A percentile compares a stretch with the other conserved stretches of the same genome.
These are phyloP conservation scores for Leptodactylus fuscus DNA, from an alignment of 2,113 vertebrate genomes.

Conservation along the genomic window DNA sequence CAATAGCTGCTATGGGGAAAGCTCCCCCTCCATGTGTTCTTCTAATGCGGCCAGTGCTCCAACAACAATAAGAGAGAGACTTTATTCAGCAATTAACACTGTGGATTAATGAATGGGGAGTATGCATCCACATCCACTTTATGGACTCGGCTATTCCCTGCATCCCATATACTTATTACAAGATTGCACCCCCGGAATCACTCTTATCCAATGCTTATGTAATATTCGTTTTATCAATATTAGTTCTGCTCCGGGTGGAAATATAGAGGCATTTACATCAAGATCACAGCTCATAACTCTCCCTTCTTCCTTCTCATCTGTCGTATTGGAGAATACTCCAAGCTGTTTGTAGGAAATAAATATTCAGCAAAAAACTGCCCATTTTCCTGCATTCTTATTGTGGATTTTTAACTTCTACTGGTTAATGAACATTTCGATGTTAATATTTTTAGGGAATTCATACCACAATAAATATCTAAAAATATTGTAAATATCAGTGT, in stretches of 20 bases:
- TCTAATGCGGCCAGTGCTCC: neutral
- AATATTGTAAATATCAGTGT: neutral
- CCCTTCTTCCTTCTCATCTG: constrained; percentile 74
- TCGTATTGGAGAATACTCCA: constrained; percentile 74
- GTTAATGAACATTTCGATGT: constrained; percentile 66
- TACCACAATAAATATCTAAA: neutral
- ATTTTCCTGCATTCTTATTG: constrained; percentile 69
- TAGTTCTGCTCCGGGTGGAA: constrained; percentile 73
- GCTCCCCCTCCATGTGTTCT: neutral
- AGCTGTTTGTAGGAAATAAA: constrained; percentile 72
- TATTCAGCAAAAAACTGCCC: constrained; percentile 70
- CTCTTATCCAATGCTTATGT: constrained; percentile 40
- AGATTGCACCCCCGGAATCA: neutral
- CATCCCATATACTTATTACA: constrained; percentile 20
- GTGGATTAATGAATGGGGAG: constrained; percentile 1
- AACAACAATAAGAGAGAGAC: neutral
- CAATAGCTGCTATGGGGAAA: constrained; percentile 18
- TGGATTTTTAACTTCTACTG: constrained; percentile 68
- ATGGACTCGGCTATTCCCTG: neutral
- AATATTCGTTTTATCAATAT: constrained; percentile 72
- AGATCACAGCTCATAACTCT: constrained; percentile 82
- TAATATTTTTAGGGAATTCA: constrained; percentile 67
- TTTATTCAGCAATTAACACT: constrained; percentile 13
- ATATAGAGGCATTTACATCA: constrained; percentile 79
- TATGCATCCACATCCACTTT: neutral